phyloP scores from a whole-genome alignment of 2,113 vertebrate species.

The Dipodomys spectabilis region DNA sequence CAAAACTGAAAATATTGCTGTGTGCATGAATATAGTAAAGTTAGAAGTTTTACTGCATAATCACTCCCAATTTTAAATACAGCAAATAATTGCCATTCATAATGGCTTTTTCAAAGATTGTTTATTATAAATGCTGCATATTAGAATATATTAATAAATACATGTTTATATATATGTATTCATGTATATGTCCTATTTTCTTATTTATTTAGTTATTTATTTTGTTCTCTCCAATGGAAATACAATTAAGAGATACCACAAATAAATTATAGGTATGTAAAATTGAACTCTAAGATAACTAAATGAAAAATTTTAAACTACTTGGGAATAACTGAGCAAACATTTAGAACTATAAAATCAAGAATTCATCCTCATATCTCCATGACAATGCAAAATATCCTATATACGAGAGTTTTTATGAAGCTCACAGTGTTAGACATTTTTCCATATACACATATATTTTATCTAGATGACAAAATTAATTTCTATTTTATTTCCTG shows the following conservation, averaged over 20 bases:
- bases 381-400: neutral
- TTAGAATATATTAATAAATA: neutral
- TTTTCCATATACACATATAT: neutral
- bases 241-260: neutral
- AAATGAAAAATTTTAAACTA: neutral
- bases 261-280: neutral
- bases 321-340: too few relatives aligned
- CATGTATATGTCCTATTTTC: neutral
- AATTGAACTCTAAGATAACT: neutral
- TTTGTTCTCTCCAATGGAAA: neutral
- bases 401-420: neutral
- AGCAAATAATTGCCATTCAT: neutral
- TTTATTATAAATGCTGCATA: neutral
- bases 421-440: neutral
- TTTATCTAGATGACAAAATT: neutral
- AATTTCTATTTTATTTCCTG: neutral
- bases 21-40: neutral
- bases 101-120: neutral
- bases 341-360: neutral
- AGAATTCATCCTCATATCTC: neutral
- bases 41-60: neutral
- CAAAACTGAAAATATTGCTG: neutral
- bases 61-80: conserved; percentile 9
- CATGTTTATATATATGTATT: neutral
- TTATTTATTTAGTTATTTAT: neutral